Evolutionary conservation across 2,888 invertebrate genomes (phyloP).

Genomic region (Lepetodrilus schrolli): DNA sequence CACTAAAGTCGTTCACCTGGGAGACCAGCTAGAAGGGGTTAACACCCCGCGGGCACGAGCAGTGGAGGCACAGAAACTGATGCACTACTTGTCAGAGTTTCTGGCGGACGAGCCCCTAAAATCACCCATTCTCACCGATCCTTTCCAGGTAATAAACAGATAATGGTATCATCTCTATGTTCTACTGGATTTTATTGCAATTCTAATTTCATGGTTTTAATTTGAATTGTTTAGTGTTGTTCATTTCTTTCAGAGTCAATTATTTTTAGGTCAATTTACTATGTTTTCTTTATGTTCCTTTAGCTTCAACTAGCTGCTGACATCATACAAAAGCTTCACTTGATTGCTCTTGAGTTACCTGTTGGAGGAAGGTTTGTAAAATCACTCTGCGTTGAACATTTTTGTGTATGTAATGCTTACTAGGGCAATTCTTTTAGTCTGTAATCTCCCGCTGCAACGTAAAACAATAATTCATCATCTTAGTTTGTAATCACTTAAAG

Average conservation of each 20-base stretch:
- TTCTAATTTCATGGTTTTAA: not conserved
- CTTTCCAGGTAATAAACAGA: slow-evolving; percentile 85
- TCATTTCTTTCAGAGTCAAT: no score
- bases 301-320: slow-evolving; percentile 96
- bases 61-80: slow-evolving; percentile 93
- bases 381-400: no score
- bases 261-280: no score
- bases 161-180: no score
- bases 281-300: no score
- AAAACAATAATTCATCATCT: no score
- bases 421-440: no score
- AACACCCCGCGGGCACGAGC: slow-evolving; percentile 95
- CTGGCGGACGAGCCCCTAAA: slow-evolving; percentile 88
- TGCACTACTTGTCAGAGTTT: slow-evolving; percentile 94
- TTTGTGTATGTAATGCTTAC: no score
- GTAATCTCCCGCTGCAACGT: no score
- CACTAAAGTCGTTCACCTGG: slow-evolving; percentile 97
- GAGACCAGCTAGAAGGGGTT: slow-evolving; percentile 97
- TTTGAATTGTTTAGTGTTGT: not conserved
- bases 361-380: slow-evolving; percentile 83
- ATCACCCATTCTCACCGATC: slow-evolving; percentile 90
- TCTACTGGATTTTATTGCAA: not conserved
- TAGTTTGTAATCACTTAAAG: no score
- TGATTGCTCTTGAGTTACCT: slow-evolving; percentile 95
- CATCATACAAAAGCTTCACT: slow-evolving; percentile 95